Base-by-base conservation (phyloP, 2,797 vertebrate genomes). In the Ctenochaetus hawaiiensis region DNA sequence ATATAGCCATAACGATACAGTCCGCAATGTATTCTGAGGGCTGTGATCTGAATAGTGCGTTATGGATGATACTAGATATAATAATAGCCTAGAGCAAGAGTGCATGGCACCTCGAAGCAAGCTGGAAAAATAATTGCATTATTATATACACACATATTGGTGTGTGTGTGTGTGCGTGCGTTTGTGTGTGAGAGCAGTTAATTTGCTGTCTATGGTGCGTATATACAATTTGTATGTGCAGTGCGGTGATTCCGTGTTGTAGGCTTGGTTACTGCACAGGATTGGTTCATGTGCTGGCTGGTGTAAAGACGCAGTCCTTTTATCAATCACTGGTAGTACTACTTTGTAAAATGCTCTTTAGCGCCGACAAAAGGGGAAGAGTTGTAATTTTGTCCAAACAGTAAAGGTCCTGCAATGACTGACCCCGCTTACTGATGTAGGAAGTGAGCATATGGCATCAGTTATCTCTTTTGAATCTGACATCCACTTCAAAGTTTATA, bases 301-400 rank as follows among this genome's bases (percentile, higher is more conserved):
- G 30, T 34, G 30, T 34, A 34, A 34, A 34, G 30, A 34, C 30
- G 30, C 30, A 52, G 12, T 14, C 20, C 18, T 57, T 48, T 14
- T 14, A 11, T 20, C 54, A 14, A 10, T 65, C 8, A 59, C 52
- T 47, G 45, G 74, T 43, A 64, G 51, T 30, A 18, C 48, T 60
- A 22, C 41, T 34, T 72, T 22, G 44, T 63, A 16, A 66, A 43
- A 48, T 49, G 57, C 3, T 78, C 39, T 70, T 18, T 11, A 26
- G 45, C 39, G 30, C 69, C 72, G 8, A 47, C 62, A 6, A 65
- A 53, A 76, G 49, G 68, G 8, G 7, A 51, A 23, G 17, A 6
- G 26, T 39, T 56, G 20, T 75, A 68, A 58, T 18, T 1, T 44
- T 20, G 12, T 26, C 45, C 16, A 62, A 20, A 30, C 11, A 39